Evolutionary conservation across 2,113 vertebrate genomes (phyloP).

Genomic region (Beaufortia kweichowensis): DNA sequence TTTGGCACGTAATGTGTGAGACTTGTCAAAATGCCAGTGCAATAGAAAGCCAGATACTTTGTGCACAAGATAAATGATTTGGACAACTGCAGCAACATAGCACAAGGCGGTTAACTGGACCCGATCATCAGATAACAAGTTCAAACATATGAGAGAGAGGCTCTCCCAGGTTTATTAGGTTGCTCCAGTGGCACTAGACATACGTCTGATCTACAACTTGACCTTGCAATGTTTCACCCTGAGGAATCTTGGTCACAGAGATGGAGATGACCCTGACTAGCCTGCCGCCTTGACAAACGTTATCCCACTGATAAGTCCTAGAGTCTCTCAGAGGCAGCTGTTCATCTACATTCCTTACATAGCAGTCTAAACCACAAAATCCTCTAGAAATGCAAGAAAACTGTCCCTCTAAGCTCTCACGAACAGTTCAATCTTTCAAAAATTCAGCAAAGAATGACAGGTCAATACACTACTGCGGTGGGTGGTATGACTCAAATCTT

Average conservation of each 20-base stretch:
- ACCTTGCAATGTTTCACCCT: conserved; percentile 36
- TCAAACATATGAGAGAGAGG: neutral
- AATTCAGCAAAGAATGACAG: neutral
- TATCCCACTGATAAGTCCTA: conserved; percentile 58
- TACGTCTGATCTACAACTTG: conserved; percentile 4
- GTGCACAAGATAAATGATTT: neutral
- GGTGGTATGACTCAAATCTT: too few relatives aligned
- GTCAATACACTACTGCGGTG: neutral
- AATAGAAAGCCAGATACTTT: neutral
- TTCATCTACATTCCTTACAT: conserved; percentile 65
- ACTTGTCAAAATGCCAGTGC: conserved; percentile 28
- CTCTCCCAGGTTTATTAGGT: conserved; percentile 7
- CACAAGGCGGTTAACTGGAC: neutral
- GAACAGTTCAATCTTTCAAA: neutral
- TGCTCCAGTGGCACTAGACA: conserved; percentile 9
- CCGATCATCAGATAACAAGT: conserved; percentile 24
- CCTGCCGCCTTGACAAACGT: conserved; percentile 59
- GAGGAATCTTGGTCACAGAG: conserved; percentile 4
- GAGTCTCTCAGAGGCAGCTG: conserved; percentile 63
- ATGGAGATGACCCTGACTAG: conserved; percentile 15
- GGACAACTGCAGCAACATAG: neutral
- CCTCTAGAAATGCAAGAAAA: conserved; percentile 29
- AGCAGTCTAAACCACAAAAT: conserved; percentile 40
- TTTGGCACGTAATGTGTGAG: conserved; percentile 18
- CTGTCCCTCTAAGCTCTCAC: conserved; percentile 13